Evolutionary conservation across 2,888 invertebrate species (phyloP).

Genomic region (Spilarctia lutea): DNA sequence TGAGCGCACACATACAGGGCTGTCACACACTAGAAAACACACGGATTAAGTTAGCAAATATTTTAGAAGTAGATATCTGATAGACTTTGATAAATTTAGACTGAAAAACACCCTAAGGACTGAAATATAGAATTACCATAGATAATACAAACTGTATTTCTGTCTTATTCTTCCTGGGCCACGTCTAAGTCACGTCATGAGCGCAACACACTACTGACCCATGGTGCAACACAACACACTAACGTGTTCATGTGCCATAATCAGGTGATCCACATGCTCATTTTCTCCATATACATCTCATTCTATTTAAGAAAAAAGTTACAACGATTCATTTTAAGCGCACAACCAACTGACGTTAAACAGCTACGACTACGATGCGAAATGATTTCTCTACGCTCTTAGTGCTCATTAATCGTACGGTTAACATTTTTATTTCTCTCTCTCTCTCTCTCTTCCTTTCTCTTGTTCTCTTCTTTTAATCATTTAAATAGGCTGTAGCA

Average conservation of each 20-base stretch:
- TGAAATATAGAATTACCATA: no score
- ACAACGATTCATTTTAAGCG: neutral
- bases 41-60: neutral
- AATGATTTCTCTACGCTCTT: neutral
- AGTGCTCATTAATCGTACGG: neutral
- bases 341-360: neutral
- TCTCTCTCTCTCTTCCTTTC: neutral
- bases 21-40: neutral
- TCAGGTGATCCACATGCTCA: no score
- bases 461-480: neutral
- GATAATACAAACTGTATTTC: no score
- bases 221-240: no score
- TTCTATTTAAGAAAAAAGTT: no score
- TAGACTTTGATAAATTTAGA: neutral
- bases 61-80: neutral
- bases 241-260: no score
- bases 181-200: no score
- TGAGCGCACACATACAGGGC: conserved; percentile 6
- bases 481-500: neutral
- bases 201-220: no score
- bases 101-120: neutral
- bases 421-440: neutral
- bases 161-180: no score
- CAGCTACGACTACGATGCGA: no score
- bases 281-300: no score